phyloP scores from a whole-genome alignment of 1,140 invertebrate genomes.

The Pachypeltis micranthus region DNA sequence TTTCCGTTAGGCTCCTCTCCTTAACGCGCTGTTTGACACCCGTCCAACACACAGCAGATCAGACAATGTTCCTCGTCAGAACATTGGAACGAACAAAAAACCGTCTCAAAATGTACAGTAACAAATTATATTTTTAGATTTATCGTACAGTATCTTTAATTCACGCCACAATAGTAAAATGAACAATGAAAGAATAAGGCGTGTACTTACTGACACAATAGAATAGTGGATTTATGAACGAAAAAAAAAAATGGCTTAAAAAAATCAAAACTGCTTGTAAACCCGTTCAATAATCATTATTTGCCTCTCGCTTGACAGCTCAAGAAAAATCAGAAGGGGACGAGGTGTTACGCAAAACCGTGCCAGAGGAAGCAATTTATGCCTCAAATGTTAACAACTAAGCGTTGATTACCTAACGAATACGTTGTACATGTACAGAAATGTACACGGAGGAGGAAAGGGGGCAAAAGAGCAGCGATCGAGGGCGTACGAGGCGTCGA shows the following conservation, averaged over 20 bases:
- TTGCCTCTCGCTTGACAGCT: too few relatives aligned
- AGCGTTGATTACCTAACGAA: not conserved
- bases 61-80: too few relatives aligned
- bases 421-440: not conserved
- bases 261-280: too few relatives aligned
- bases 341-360: too few relatives aligned
- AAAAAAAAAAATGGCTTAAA: too few relatives aligned
- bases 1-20: too few relatives aligned
- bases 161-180: not conserved
- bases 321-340: too few relatives aligned
- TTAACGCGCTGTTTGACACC: too few relatives aligned
- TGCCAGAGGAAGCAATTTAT: not conserved
- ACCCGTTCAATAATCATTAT: not conserved
- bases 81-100: not conserved
- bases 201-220: not conserved
- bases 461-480: not conserved
- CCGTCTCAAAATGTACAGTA: not conserved
- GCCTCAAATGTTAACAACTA: not conserved
- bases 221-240: not conserved
- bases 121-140: slow-evolving; percentile 8
- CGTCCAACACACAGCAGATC: too few relatives aligned
- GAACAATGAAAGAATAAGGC: not conserved
- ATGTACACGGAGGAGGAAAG: not conserved
- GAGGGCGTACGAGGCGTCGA: not conserved
- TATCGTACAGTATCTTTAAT: slow-evolving; percentile 1